Base-by-base conservation (phyloP, 2,113 vertebrate species). In the Melanerpes formicivorus region DNA sequence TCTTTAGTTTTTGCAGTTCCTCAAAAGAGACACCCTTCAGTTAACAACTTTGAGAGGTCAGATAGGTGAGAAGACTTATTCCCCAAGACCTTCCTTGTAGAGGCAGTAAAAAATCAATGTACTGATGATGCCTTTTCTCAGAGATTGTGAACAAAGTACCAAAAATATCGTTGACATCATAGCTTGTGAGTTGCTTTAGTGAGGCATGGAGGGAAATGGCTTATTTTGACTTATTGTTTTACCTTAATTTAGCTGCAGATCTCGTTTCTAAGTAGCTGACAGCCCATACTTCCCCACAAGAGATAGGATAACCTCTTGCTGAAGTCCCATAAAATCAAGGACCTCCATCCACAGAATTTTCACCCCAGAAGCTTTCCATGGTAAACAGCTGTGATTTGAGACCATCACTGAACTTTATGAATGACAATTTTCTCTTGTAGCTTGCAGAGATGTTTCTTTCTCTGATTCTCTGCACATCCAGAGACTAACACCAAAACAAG, bases 171-270 rank as follows among this genome's bases (percentile, higher is more conserved):
- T 13, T 90, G 54, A 37, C 12, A 48, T 76, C 40, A 40, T n/a
- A 48, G 17, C 4, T 27, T 56, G 25, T 58, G 50, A 60, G 62
- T 66, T 69, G 25, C 9, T 92, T 92, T 62, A 17, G n/a, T 63
- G 19, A 66, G 8, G 11, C 3, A 2, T 1, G 3, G 50, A 25
- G 29, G 2, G 25, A 55, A 67, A 37, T 7, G 11, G 5, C 19
- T 88, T 73, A 17, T 66, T 89, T 89, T 78, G 13, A 59, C 13
- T 75, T 59, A 14, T 32, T 88, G 48, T 81, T 94, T 92, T 32
- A 59, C 17, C 9, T 89, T 71, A 40, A 59, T 8, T 3, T 73
- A 40, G 7, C 30, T 91, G 23, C 48, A 27, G 12, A 54, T 89
- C 14, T 74, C 34, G 11, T 94, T 84, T 19, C 52, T 29, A 67